Base-by-base conservation (phyloP, 2,888 invertebrate species). In the Leptinotarsa juncta region DNA sequence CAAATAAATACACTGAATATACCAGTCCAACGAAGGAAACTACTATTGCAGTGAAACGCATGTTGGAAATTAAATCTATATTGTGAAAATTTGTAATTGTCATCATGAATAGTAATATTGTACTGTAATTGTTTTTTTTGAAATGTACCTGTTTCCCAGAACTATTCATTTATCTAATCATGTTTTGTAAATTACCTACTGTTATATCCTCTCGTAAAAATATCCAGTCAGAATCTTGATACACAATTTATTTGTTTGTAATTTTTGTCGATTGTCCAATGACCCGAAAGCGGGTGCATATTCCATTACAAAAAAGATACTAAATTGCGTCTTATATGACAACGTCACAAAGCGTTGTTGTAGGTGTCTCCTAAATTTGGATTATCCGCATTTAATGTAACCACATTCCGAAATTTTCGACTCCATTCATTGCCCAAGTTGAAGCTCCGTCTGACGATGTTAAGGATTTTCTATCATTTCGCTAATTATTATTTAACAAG, bases 331-430 rank as follows among this genome's bases (percentile, higher is more conserved):
- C 23, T 51, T 20, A 68, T 55, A 68, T 42, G 68, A 68, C 68
- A 68, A 51, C 67, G 42, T 18, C 68, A 68, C 68, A 68, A 68
- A 55, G 55, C 55, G 55, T 42, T 26, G 53, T 68, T 55, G 68
- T 68, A 42, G 68, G 68, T 68, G 68, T 68, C 68, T 68, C 71
- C 73, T 75, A 73, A 77, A 73, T 75, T 71, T 71, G 75, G 75
- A 75, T 77, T 70, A 74, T 74, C 71, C 71, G 65, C 69, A 71
- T 73, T 75, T 77, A 73, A 76, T 73, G 70, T 67, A 73, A 71
- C 75, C 67, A 72, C 73, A 73, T 75, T 68, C 68, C 68, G 55
- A 68, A 68, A 55, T 55, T 55, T 55, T 68, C 23, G 32, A 55
- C 55, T 32, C 32, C 57, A 57, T 18, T 32, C 68, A 55, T 20